Percentiles rank a stretch among this genome's conserved stretches.
phyloP scores from a whole-genome alignment of 2,888 invertebrate genomes.

The Heteromyza rotundicornis region DNA sequence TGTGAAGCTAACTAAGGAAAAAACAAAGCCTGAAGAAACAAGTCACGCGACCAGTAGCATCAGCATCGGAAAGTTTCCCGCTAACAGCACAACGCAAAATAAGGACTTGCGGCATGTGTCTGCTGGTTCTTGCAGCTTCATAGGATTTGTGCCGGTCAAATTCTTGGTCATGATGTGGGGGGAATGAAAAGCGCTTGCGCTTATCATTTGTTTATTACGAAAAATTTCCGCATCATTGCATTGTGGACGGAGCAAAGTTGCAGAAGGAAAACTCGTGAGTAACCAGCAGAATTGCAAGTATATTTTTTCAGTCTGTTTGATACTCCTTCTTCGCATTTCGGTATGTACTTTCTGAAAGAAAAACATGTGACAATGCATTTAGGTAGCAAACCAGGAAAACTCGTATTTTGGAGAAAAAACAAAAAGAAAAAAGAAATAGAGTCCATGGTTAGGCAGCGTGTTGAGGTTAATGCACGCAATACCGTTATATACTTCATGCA shows the following conservation, averaged over 20 bases:
- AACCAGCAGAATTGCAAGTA: neutral
- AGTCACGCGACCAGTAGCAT: neutral
- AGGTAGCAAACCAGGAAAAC: neutral
- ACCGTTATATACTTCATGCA: slow-evolving; percentile 8
- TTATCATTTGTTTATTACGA: slow-evolving; percentile 32
- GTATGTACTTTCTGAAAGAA: too few relatives aligned
- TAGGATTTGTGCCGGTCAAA: too few relatives aligned
- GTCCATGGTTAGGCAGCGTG: slow-evolving; percentile 21
- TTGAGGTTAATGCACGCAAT: slow-evolving; percentile 26
- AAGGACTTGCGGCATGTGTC: neutral
- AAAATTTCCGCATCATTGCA: slow-evolving; percentile 39
- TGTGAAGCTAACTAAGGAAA: neutral
- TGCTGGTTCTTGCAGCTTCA: neutral
- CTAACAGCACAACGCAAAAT: neutral
- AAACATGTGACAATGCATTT: neutral
- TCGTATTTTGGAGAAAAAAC: too few relatives aligned
- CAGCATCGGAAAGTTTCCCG: neutral
- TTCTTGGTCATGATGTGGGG: neutral
- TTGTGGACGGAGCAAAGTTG: neutral
- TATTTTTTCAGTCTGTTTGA: slow-evolving; percentile 1
- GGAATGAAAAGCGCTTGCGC: slow-evolving; percentile 29
- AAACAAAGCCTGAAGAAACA: too few relatives aligned
- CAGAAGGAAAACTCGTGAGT: neutral
- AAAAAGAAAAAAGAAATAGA: too few relatives aligned
- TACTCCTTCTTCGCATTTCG: neutral